Evolutionary conservation across 2,113 vertebrate species (phyloP), one percentile per base, ranked within the genome.

Genomic region (Epinephelus fuscoguttatus): DNA sequence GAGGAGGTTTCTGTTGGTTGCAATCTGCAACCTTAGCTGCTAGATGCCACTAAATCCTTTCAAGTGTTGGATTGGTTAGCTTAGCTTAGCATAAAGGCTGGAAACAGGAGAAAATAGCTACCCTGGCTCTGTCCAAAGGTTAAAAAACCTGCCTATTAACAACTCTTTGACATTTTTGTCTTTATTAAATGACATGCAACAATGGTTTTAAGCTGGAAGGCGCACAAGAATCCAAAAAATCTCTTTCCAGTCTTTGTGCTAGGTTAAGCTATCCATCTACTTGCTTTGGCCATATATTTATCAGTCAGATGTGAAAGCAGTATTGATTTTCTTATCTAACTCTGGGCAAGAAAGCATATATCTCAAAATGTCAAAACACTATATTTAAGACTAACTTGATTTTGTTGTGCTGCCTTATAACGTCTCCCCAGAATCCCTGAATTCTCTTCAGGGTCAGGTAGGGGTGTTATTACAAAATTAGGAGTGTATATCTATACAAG

Each of bases 241-340:
- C 17, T 17, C 37, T 49, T 55, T 40, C 63, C 7, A 50, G 15
- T 27, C 2, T 23, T 66, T 45, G 21, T 71, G 68, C 68, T 72
- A 59, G 59, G 40, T 27, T 76, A 21, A 52, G 68, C 42, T 50
- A 70, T 55, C 63, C 0, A 1, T 68, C 27, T 23, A 40, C 30
- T 17, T 55, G 37, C 49, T 40, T 18, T 4, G 23, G 37, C n/a
- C 25, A 49, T 21, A 17, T 45, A 30, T 57, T 56, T 30, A 67
- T 47, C 2, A 2, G 21, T 64, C 50, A 57, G 25, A 57, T 67
- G 42, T 49, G 50, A 59, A 8, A 49, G 23, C 7, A 14, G 37
- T 47, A 30, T 49, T 70, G 49, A 75, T 75, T 55, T 62, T 21
- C 2, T 67, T 15, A 40, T 73, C 50, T 50, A 19, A 25, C 52